These are phyloP conservation scores for Philhelius pedissequus DNA, from an alignment of 2,888 invertebrate genomes.

Conservation along the genomic window DNA sequence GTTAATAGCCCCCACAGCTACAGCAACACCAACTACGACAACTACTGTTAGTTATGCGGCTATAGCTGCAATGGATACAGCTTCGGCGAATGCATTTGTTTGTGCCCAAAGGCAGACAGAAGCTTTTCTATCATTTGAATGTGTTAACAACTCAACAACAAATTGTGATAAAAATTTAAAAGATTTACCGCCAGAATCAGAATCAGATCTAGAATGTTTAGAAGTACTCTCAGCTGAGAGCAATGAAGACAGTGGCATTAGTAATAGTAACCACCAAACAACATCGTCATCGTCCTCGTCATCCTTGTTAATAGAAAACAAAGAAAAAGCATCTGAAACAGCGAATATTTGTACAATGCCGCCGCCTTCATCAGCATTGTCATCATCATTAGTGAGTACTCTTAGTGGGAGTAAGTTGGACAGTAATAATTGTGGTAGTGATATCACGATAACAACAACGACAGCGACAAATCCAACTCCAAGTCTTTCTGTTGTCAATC, in stretches of 20 bases:
- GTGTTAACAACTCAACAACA: constrained; percentile 54
- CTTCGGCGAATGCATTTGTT: constrained; percentile 53
- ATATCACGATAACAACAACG: constrained; percentile 1
- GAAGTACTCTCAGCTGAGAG: constrained; percentile 34
- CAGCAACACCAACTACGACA: neutral
- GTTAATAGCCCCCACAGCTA: constrained; percentile 12
- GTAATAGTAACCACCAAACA: constrained; percentile 70
- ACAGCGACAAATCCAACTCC: constrained; percentile 13
- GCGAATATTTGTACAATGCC: constrained; percentile 22
- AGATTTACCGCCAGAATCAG: constrained; percentile 52
- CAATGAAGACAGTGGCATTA: constrained; percentile 71
- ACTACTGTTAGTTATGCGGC: constrained; percentile 49
- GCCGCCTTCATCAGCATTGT: constrained; percentile 20
- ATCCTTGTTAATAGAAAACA: constrained; percentile 21
- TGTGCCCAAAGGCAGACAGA: constrained; percentile 41
- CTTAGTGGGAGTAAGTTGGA: constrained; percentile 26
- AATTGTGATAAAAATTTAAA: constrained; percentile 60
- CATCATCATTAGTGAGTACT: neutral
- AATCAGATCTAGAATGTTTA: constrained; percentile 51
- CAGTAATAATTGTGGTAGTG: constrained; percentile 6
- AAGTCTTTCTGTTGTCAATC: neutral
- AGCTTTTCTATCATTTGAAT: constrained; percentile 4
- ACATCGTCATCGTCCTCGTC: constrained; percentile 23
- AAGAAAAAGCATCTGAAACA: constrained; percentile 36
- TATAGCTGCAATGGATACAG: constrained; percentile 50